Conservation (phyloP, 1,140 invertebrate species). For the Psix sp. region DNA sequence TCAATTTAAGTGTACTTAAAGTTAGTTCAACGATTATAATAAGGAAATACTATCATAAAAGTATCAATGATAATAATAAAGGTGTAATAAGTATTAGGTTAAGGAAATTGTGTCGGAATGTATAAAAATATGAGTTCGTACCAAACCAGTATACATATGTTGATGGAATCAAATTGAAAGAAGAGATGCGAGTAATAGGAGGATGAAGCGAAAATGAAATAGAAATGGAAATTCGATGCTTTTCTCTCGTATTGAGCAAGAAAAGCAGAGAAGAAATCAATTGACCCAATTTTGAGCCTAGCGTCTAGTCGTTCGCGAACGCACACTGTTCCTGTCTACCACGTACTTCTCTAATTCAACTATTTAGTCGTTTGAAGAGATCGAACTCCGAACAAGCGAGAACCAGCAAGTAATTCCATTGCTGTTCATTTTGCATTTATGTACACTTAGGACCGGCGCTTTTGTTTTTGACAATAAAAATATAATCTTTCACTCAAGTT, state of each 20-base stretch:
- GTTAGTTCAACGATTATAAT: no score
- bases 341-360: slow-evolving; percentile 69
- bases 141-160: no score
- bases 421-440: slow-evolving; percentile 33
- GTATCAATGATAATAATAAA: no score
- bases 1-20: no score
- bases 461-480: slow-evolving; percentile 6
- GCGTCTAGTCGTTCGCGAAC: slow-evolving; percentile 49
- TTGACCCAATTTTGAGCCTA: slow-evolving; percentile 66
- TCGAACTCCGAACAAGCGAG: slow-evolving; percentile 18
- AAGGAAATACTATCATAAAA: no score
- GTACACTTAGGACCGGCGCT: slow-evolving; percentile 15
- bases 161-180: no score
- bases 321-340: slow-evolving; percentile 26
- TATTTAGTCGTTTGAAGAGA: slow-evolving; percentile 63
- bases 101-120: no score
- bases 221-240: slow-evolving; percentile 34
- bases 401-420: slow-evolving; percentile 23
- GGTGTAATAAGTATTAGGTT: no score
- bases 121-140: no score
- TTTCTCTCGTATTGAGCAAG: slow-evolving; percentile 12
- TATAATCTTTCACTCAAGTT: slow-evolving; percentile 28
- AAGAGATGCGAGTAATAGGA: slow-evolving; percentile 15
- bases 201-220: slow-evolving; percentile 18
- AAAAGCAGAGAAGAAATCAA: slow-evolving; percentile 62